phyloP scores from a whole-genome alignment of 2,888 invertebrate genomes.

The Microchrysa polita region DNA sequence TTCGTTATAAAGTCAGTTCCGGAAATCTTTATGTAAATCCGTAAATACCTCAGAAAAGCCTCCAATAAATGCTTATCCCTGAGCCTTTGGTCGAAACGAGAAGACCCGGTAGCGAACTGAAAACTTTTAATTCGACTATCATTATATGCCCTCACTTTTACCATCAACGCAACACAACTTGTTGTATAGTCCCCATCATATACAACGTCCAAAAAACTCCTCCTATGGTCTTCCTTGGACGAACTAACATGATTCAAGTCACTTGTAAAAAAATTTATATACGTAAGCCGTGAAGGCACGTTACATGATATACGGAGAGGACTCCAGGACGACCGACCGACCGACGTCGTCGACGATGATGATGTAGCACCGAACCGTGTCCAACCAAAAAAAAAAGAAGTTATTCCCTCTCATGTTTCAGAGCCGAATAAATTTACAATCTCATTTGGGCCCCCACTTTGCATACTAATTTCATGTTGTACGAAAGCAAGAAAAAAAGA shows the following conservation, averaged over 20 bases:
- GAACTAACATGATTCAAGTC: background rate
- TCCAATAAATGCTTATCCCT: slow-evolving; percentile 40
- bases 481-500: too few relatives aligned
- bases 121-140: slow-evolving; percentile 42
- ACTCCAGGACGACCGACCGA: slow-evolving; percentile 3
- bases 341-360: too few relatives aligned
- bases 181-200: background rate
- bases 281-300: background rate
- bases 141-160: slow-evolving; percentile 23
- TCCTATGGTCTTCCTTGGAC: too few relatives aligned
- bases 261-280: background rate
- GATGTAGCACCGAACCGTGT: background rate
- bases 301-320: background rate
- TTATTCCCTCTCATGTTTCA: slow-evolving; percentile 35
- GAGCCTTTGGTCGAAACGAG: background rate
- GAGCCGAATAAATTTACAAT: slow-evolving; percentile 49
- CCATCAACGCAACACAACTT: background rate
- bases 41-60: slow-evolving; percentile 36
- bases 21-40: slow-evolving; percentile 42
- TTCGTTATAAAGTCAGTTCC: slow-evolving; percentile 38
- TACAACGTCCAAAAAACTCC: background rate
- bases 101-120: slow-evolving; percentile 17
- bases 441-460: slow-evolving; percentile 49
- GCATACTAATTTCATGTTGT: slow-evolving; percentile 49
- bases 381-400: too few relatives aligned